Base-by-base conservation (phyloP, 1,140 invertebrate species). In the Heliothis virescens region DNA sequence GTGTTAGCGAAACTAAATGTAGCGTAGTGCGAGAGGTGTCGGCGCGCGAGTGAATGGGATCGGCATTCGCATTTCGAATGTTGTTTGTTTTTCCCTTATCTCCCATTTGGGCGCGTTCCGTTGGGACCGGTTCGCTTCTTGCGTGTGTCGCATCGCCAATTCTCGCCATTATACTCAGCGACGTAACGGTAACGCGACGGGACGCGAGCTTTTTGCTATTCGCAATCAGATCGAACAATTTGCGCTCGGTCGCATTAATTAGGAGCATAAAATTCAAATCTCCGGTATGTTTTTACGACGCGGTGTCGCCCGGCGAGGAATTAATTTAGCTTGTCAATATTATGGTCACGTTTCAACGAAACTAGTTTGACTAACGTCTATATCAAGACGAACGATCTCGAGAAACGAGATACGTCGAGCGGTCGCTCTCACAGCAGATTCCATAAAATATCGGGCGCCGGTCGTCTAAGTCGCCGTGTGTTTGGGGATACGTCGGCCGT, bases 31-130 rank as follows among this genome's bases (percentile, higher is more conserved):
- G 79, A 84, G 86, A 86, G 85, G 85, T 89, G 86, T 86, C 82
- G 65, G 65, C 26, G 71, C 81, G 75, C 69, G 75, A 62, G 79
- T 88, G 86, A 87, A 87, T 88, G 87, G 85, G 83, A 79, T 55
- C 75, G 62, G 81, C 83, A 67, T 81, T 86, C 81, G 86, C 79
- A 80, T 85, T 88, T 85, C 79, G 85, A 82, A 72, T 85, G 87
- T 86, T 90, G 87, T 88, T 90, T 89, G 86, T 90, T 90, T 91
- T 87, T 72, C 85, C 78, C 83, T 87, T 86, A 83, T 86, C 87
- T 86, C 82, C 87, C 80, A 87, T 91, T 89, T 88, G 79, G 87
- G 86, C 81, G 75, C 71, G 89, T 85, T 87, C 85, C 86, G 86
- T 83, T 83, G 81, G 71, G 85, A 87, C 88, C 87, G 85, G 90